A percentile compares a stretch with the other conserved stretches of the same genome.
Evolutionary conservation across 2,888 invertebrate species (phyloP).

Genomic region (Acanthosoma haemorrhoidale): DNA sequence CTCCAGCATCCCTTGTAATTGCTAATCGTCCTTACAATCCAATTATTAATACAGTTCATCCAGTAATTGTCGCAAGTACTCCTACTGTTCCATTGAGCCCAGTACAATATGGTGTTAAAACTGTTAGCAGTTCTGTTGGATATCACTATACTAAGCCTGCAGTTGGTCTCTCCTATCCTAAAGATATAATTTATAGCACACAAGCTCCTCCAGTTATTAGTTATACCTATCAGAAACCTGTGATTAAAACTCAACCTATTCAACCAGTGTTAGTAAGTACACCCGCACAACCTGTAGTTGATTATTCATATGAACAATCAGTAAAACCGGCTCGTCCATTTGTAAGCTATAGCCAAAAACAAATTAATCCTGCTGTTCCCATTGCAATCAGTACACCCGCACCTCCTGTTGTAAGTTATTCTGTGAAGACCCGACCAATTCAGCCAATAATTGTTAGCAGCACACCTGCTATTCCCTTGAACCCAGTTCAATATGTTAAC

Average conservation of each 20-base stretch:
- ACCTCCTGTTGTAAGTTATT: constrained; percentile 37
- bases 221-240: constrained; percentile 32
- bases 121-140: constrained; percentile 11
- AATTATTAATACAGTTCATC: constrained; percentile 19
- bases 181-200: constrained; percentile 29
- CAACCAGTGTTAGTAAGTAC: constrained; percentile 37
- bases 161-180: not conserved
- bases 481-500: constrained; percentile 37
- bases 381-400: constrained; percentile 35
- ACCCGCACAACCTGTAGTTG: constrained; percentile 29
- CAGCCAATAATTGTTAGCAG: constrained; percentile 11
- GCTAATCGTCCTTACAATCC: constrained; percentile 17
- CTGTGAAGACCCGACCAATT: constrained; percentile 25
- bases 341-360: constrained; percentile 7
- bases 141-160: constrained; percentile 36
- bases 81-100: constrained; percentile 28
- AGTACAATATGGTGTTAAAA: constrained; percentile 23
- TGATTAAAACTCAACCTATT: constrained; percentile 32
- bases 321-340: constrained; percentile 13
- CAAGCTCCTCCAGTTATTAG: constrained; percentile 34
- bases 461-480: constrained; percentile 37
- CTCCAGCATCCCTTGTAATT: constrained; percentile 1
- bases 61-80: constrained; percentile 8
- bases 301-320: constrained; percentile 31
- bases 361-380: constrained; percentile 24